Evolutionary conservation across 2,888 invertebrate genomes (phyloP).

Genomic region (Epirrhoe tristata): DNA sequence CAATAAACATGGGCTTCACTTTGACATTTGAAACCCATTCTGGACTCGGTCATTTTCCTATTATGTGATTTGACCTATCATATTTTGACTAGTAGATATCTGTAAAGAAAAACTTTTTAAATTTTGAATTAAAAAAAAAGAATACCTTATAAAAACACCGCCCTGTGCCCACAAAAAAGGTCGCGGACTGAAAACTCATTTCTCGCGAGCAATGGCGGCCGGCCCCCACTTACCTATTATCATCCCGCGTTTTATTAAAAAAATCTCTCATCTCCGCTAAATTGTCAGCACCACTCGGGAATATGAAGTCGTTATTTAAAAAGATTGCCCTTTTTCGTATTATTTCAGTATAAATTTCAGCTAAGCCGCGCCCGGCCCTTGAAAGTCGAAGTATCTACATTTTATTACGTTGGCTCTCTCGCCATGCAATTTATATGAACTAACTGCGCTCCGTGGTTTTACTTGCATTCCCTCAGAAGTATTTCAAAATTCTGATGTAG

Average conservation of each 20-base stretch:
- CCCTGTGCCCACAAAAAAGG: conserved; percentile 59
- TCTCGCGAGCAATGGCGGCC: conserved; percentile 72
- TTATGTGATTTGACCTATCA: too few species aligned
- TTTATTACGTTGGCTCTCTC: conserved; percentile 67
- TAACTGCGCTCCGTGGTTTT: too few species aligned
- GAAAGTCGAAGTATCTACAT: conserved; percentile 62
- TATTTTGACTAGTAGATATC: too few species aligned
- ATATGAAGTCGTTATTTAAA: conserved; percentile 85
- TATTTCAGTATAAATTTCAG: conserved; percentile 83
- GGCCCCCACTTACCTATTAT: conserved; percentile 64
- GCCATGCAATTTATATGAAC: conserved; percentile 63
- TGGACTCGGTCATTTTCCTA: too few species aligned
- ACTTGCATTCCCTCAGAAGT: too few species aligned
- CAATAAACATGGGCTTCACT: too few species aligned
- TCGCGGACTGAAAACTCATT: conserved; percentile 81
- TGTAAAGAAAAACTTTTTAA: too few species aligned
- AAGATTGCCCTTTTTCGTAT: conserved; percentile 78
- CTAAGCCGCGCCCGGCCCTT: conserved; percentile 67
- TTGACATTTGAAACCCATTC: too few species aligned
- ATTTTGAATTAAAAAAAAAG: not conserved
- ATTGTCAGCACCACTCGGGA: conserved; percentile 79
- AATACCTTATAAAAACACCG: conserved; percentile 41
- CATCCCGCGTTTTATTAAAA: conserved; percentile 77
- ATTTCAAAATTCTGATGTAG: too few species aligned
- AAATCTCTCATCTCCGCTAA: conserved; percentile 83